Percentiles rank a stretch among this genome's conserved stretches.
These are phyloP conservation scores for Meiosimyza decipiens DNA, from an alignment of 2,888 invertebrate genomes.

Conservation along the genomic window DNA sequence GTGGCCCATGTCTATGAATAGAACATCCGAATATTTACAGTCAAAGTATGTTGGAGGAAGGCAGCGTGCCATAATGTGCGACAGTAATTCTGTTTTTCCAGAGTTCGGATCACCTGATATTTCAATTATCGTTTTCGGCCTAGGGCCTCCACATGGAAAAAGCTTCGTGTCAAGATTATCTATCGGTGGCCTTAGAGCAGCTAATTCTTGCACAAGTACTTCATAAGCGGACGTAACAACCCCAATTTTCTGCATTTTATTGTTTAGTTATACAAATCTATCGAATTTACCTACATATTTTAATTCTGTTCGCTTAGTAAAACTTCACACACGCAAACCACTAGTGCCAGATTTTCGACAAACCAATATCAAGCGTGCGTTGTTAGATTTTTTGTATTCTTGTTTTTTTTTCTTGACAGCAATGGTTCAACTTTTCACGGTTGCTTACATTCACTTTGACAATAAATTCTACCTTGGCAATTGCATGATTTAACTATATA, in stretches of 20 bases:
- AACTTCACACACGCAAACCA: too few relatives aligned
- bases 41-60: constrained; percentile 65
- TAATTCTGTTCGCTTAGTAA: too few relatives aligned
- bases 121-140: constrained; percentile 67
- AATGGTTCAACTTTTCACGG: too few relatives aligned
- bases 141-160: constrained; percentile 58
- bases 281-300: too few relatives aligned
- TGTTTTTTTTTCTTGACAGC: too few relatives aligned
- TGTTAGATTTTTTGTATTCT: too few relatives aligned
- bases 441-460: too few relatives aligned
- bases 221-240: constrained; percentile 23
- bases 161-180: constrained; percentile 41
- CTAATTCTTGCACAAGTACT: constrained; percentile 33
- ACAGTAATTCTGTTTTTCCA: constrained; percentile 68
- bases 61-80: constrained; percentile 67
- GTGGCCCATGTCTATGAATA: constrained; percentile 69
- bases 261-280: too few relatives aligned
- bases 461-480: too few relatives aligned
- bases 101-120: constrained; percentile 66
- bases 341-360: too few relatives aligned
- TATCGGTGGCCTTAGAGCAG: constrained; percentile 39
- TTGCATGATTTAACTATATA: too few relatives aligned
- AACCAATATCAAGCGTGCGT: too few relatives aligned
- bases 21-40: constrained; percentile 66
- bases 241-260: constrained; percentile 6